Evolutionary conservation across 2,113 vertebrate species (phyloP), one percentile per base, ranked within the genome.

Genomic region (Daubentonia madagascariensis): DNA sequence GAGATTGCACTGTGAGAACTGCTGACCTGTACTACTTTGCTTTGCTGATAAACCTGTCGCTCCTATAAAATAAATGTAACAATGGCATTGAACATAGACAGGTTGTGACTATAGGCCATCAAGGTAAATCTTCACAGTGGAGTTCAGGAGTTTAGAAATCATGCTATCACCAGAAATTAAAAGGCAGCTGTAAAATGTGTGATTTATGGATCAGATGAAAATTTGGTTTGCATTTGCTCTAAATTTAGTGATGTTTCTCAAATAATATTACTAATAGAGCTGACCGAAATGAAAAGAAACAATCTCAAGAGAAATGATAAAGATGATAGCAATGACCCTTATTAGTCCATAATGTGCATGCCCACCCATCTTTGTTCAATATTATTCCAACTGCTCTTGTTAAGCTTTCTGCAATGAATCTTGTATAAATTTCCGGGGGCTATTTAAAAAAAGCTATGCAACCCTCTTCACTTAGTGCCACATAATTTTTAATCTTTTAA

Each of bases 261-360:
- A 79, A 23, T 57, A 68, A 57, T 59, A 70, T 30, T 22, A 75
- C 7, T 32, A 6, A 1, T 13, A 59, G 52, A 85, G 59, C 25
- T 54, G 52, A 79, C 12, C 16, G 61, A 78, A 40, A 48, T 57
- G 32, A 91, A 72, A 85, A 35, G 67, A 72, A 81, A 35, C 18
- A 45, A 28, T 35, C 54, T 89, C 59, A 37, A 78, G 61, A 43
- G 61, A 76, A 79, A 73, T 23, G 22, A 25, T 40, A 40, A 57
- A 32, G 9, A 35, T 5, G 40, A 80, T 6, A 17, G 6, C 8
- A 1, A 73, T n/a, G 45, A 45, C 16, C 72, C 50, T n/a, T 40
- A 52, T 30, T 35, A 7, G 4, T 37, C 35, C 50, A 10, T 6
- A 18, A 48, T 0, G 8, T 1, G 8, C 45, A 54, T 2, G 0